These are phyloP conservation scores for Hecatera dysodea DNA, from an alignment of 2,888 invertebrate genomes.

Conservation along the genomic window DNA sequence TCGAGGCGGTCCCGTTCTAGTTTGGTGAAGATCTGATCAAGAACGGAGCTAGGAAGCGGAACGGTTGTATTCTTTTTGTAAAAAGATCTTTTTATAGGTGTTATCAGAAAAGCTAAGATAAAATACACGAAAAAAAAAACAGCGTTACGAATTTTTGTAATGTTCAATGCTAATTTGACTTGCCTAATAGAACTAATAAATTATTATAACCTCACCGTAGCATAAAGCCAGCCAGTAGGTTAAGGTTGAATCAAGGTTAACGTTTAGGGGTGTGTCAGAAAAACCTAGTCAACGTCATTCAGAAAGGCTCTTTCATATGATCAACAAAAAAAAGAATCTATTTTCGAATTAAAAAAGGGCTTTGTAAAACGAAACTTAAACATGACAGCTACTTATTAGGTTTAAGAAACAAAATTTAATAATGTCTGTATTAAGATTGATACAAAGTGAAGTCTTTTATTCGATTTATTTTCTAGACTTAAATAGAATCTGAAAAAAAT, in stretches of 20 bases:
- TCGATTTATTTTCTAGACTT: constrained; percentile 15
- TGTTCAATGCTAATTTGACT: too few species aligned
- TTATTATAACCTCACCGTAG: not conserved
- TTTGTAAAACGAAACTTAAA: constrained; percentile 2
- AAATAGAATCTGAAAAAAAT: not conserved
- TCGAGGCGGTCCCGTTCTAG: too few species aligned
- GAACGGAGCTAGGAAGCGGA: too few species aligned
- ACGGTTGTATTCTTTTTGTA: too few species aligned
- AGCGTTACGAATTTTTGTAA: too few species aligned
- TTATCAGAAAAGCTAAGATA: too few species aligned
- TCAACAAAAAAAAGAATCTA: not conserved
- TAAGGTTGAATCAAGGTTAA: not conserved
- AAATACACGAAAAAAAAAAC: too few species aligned
- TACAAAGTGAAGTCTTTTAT: constrained; percentile 3
- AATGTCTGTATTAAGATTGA: constrained; percentile 18
- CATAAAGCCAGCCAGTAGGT: not conserved
- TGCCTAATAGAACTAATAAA: not conserved
- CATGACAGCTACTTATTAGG: not conserved
- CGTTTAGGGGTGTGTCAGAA: not conserved
- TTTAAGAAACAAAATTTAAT: not conserved
- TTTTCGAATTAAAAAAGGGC: constrained; percentile 6
- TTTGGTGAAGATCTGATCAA: too few species aligned
- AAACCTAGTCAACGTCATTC: not conserved
- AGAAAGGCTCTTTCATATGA: not conserved
- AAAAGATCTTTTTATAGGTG: too few species aligned